Base-by-base conservation (phyloP, 2,113 vertebrate species). In the Microtus pennsylvanicus region DNA sequence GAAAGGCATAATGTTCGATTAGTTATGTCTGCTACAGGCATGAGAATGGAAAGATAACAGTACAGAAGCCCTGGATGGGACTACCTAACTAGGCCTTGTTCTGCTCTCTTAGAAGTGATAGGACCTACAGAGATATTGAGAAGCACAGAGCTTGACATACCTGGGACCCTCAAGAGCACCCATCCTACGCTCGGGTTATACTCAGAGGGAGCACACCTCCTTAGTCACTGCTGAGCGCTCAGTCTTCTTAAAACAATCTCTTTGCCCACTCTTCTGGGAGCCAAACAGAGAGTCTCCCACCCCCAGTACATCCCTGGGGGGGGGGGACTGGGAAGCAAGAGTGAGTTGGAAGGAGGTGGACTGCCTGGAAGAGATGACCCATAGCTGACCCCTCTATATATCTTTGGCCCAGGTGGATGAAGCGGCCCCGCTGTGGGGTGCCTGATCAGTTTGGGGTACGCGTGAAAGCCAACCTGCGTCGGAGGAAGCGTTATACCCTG, bases 361-460 rank as follows among this genome's bases (percentile, higher is more conserved):
- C 61, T 33, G 30, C 87, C 92, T 76, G 91, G 83, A 89, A 69
- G 90, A 96, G 69, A 65, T 35, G 50, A 63, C 81, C 88, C 55
- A 4, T 19, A n/a, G 33, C 76, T 94, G 19, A 92, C 42, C 13
- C 33, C 67, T 65, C 45, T 19, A 0, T 0, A 1, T 17, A 0
- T 17, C 80, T 14, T 0, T 17, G 90, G 17, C 13, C 78, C 94
- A 99, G 99, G 95, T 99, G 99, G 97, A 99, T 99, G 99, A 99
- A 98, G 67, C 98, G 98, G 81, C 99, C 99, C 33, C 99, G 99
- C 70, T 99, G 99, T 2, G 99, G 99, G 55, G 99, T 99, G 67
- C 99, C 99, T 0, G 99, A 99, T 97, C 99, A 98, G 97, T 99
- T 98, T 30, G 98, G 99, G 4, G 98, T 98, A 0, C 98, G 94